These are phyloP conservation scores for Coelopa frigida DNA, from an alignment of 1,140 invertebrate genomes.

Conservation along the genomic window DNA sequence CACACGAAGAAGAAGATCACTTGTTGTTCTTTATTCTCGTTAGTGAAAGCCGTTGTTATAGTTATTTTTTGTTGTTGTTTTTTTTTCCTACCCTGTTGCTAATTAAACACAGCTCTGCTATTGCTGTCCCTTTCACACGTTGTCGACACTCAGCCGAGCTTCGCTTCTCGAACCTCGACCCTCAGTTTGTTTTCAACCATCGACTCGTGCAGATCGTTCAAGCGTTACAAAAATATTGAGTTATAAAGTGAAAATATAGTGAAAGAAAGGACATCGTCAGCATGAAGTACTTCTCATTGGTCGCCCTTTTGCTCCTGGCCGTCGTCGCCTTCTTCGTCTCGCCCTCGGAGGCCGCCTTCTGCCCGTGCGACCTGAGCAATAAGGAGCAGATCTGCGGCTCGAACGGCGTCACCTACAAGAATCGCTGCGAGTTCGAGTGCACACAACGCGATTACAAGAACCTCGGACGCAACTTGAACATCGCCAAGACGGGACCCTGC, in stretches of 20 bases:
- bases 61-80: too few species aligned
- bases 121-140: too few species aligned
- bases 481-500: conserved; percentile 22
- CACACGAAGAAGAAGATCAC: too few species aligned
- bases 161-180: too few species aligned
- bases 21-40: too few species aligned
- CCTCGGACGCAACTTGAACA: conserved; percentile 21
- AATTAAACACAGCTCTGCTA: too few species aligned
- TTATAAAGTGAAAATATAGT: too few species aligned
- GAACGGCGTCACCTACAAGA: conserved; percentile 34
- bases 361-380: conserved; percentile 28
- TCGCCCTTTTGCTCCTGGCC: conserved; percentile 16
- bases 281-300: conserved; percentile 28
- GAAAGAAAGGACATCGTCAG: too few species aligned
- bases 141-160: too few species aligned
- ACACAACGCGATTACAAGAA: conserved; percentile 28
- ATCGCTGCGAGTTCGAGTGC: conserved; percentile 39
- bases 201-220: background rate
- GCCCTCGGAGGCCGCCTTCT: conserved; percentile 21
- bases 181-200: background rate
- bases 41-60: too few species aligned
- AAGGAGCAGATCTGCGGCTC: conserved; percentile 30
- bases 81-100: too few species aligned
- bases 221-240: too few species aligned
- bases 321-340: conserved; percentile 17